These are phyloP conservation scores for Mesopsocus fuscifrons DNA, from an alignment of 2,888 invertebrate genomes.

Conservation along the genomic window DNA sequence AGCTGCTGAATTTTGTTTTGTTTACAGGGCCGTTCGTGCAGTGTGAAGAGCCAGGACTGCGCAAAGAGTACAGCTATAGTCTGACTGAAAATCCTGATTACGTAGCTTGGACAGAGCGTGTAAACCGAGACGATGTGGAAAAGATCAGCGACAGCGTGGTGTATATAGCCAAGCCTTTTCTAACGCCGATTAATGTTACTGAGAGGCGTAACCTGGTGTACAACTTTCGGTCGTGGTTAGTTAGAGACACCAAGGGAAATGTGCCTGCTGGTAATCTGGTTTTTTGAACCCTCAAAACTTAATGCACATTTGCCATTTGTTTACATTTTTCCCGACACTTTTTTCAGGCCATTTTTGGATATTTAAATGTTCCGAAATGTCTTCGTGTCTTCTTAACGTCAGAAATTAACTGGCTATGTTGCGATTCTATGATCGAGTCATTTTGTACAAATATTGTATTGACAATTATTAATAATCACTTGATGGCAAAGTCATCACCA, in stretches of 20 bases:
- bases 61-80: constrained; percentile 69
- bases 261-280: constrained; percentile 40
- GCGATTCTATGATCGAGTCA: too few species aligned
- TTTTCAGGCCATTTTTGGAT: too few species aligned
- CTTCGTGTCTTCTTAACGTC: too few species aligned
- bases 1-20: too few species aligned
- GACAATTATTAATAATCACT: too few species aligned
- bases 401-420: too few species aligned
- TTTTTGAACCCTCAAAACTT: too few species aligned
- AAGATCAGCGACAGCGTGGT: constrained; percentile 52
- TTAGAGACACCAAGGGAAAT: constrained; percentile 67
- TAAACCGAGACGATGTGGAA: constrained; percentile 43
- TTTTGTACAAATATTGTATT: too few species aligned
- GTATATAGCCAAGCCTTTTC: constrained; percentile 59
- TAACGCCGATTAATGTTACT: constrained; percentile 65
- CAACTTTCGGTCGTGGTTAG: constrained; percentile 58
- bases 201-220: constrained; percentile 79
- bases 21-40: constrained; percentile 62
- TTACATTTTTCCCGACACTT: too few species aligned
- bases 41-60: constrained; percentile 51
- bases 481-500: too few species aligned
- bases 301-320: too few species aligned
- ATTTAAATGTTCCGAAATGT: too few species aligned
- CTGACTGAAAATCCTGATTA: constrained; percentile 51
- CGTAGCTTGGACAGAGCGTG: constrained; percentile 69